phyloP scores from a whole-genome alignment of 2,797 vertebrate genomes.

The Nyctalus aviator region DNA sequence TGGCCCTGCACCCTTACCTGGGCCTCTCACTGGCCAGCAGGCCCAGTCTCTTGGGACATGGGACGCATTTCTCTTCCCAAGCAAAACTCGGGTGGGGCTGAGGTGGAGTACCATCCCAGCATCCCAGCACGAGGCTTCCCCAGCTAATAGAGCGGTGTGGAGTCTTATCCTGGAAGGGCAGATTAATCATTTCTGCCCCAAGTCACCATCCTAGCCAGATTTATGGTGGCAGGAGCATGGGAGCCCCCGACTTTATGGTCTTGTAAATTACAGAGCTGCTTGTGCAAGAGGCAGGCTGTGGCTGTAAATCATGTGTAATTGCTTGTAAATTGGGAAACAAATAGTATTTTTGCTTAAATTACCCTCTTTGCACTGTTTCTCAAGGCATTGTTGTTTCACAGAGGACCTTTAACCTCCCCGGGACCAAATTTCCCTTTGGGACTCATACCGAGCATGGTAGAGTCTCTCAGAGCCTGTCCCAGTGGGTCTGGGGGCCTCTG shows the following conservation, averaged over 20 bases:
- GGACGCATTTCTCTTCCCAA: conserved; percentile 80
- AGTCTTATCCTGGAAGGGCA: conserved; percentile 83
- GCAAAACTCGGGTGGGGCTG: conserved; percentile 74
- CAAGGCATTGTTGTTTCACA: conserved; percentile 31
- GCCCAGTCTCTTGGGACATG: conserved; percentile 64
- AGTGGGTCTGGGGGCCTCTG: conserved; percentile 49
- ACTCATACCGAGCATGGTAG: not conserved
- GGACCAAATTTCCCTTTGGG: conserved; percentile 4
- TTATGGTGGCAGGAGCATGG: conserved; percentile 83
- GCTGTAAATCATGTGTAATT: conserved; percentile 88
- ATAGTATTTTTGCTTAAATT: conserved; percentile 88
- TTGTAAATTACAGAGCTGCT: conserved; percentile 89
- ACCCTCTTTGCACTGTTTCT: conserved; percentile 77
- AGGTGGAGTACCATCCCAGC: conserved; percentile 82
- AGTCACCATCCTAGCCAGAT: conserved; percentile 84
- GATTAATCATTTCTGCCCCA: conserved; percentile 86
- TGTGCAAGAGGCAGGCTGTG: conserved; percentile 86
- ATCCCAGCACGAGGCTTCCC: conserved; percentile 81
- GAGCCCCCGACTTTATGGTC: conserved; percentile 88
- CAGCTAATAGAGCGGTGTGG: conserved; percentile 81
- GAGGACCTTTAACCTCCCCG: conserved; percentile 65
- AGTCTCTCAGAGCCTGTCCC: conserved; percentile 30
- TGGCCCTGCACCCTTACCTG: not conserved
- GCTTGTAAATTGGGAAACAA: conserved; percentile 89
- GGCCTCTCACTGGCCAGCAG: not conserved